These are phyloP conservation scores for Amniataba percoides DNA, from an alignment of 2,797 vertebrate species.

Conservation along the genomic window DNA sequence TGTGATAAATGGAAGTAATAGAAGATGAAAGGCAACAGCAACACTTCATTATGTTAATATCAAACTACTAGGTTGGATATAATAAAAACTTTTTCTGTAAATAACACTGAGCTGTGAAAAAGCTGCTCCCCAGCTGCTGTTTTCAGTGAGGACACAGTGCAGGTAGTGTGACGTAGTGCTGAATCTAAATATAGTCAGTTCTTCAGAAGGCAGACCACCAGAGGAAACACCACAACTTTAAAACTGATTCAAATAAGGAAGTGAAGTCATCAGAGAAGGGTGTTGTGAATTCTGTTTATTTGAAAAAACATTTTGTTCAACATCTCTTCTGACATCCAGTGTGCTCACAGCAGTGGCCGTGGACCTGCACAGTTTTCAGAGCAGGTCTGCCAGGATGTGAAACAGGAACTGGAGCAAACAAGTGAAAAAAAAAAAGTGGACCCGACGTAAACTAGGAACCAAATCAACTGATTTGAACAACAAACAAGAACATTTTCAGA, in stretches of 20 bases:
- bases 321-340: conserved; percentile 52
- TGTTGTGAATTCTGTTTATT: conserved; percentile 74
- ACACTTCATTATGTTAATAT: not conserved
- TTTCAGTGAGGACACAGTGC: not conserved
- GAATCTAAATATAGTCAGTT: not conserved
- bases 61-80: not conserved
- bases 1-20: not conserved
- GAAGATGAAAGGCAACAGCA: not conserved
- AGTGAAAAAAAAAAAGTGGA: conserved; percentile 1
- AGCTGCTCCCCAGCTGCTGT: not conserved
- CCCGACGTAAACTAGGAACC: not conserved
- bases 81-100: not conserved
- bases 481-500: not conserved
- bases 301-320: conserved; percentile 48
- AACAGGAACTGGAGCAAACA: not conserved
- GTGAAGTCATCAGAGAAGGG: not conserved
- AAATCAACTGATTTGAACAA: conserved; percentile 6
- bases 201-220: not conserved
- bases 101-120: not conserved
- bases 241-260: not conserved
- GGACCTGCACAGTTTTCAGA: conserved; percentile 41
- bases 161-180: not conserved
- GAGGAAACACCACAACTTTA: not conserved
- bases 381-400: conserved; percentile 17
- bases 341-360: conserved; percentile 50